These are phyloP conservation scores for Phalanger gymnotis DNA, from an alignment of 2,797 vertebrate species.

Conservation along the genomic window DNA sequence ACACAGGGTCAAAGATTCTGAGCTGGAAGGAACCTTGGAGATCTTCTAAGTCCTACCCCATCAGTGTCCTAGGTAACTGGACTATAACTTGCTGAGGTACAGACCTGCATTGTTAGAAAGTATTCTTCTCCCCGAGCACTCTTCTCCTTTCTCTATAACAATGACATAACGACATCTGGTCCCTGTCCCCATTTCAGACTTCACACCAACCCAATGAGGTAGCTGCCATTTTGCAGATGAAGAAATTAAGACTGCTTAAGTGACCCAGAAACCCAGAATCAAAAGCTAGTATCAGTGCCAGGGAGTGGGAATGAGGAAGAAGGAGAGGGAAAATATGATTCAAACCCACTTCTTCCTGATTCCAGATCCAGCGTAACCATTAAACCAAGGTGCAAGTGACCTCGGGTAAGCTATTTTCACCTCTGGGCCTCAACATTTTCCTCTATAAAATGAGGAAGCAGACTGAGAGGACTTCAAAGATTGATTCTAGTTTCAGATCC, in stretches of 20 bases:
- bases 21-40: neutral
- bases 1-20: neutral
- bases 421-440: neutral
- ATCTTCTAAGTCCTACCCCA: neutral
- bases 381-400: neutral
- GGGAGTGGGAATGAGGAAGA: neutral
- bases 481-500: neutral
- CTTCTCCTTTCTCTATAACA: neutral
- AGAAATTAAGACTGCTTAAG: neutral
- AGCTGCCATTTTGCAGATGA: neutral
- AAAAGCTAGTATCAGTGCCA: fast-evolving
- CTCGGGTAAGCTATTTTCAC: neutral
- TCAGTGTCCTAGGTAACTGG: neutral
- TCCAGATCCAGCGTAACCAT: neutral
- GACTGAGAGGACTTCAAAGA: neutral
- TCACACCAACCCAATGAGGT: neutral
- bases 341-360: neutral
- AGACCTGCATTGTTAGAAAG: neutral
- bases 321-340: neutral
- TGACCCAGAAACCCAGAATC: neutral
- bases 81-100: neutral
- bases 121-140: neutral
- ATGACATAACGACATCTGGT: neutral
- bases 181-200: neutral
- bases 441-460: neutral